Percentiles rank a stretch among this genome's conserved stretches.
These are phyloP conservation scores for Trichogramma dendrolimi DNA, from an alignment of 2,888 invertebrate species.

Conservation along the genomic window DNA sequence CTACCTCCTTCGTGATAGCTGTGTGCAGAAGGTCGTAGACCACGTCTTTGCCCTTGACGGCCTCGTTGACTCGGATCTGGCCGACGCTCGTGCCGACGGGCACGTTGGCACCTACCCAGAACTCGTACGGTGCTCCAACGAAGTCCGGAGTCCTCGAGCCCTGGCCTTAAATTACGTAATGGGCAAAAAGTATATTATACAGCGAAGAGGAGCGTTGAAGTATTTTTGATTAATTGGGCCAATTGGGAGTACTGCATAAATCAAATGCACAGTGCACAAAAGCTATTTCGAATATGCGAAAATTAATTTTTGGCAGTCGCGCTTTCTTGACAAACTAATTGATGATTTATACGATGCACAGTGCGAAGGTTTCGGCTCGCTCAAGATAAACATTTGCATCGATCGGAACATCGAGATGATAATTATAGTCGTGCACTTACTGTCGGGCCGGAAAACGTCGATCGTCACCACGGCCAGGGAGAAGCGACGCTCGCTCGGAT, in stretches of 20 bases:
- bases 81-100: slow-evolving; percentile 81
- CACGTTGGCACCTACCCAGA: slow-evolving; percentile 85
- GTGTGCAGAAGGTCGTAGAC: slow-evolving; percentile 76
- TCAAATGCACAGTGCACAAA: too few relatives aligned
- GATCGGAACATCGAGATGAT: background rate
- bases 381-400: too few relatives aligned
- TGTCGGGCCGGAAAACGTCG: slow-evolving; percentile 61
- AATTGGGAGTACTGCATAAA: too few relatives aligned
- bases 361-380: too few relatives aligned
- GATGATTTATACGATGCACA: too few relatives aligned
- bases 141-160: slow-evolving; percentile 68
- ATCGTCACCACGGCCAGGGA: slow-evolving; percentile 82
- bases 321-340: too few relatives aligned
- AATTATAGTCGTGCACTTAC: slow-evolving; percentile 34
- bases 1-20: slow-evolving; percentile 78
- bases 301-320: too few relatives aligned
- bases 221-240: too few relatives aligned
- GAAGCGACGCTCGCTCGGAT: slow-evolving; percentile 77
- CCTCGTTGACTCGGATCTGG: slow-evolving; percentile 74
- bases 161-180: slow-evolving; percentile 49
- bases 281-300: too few relatives aligned
- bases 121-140: slow-evolving; percentile 80
- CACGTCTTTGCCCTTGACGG: slow-evolving; percentile 60
- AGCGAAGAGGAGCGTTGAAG: too few relatives aligned
- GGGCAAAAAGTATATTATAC: background rate